phyloP scores from a whole-genome alignment of 1,140 invertebrate genomes.

The Neodiprion fabricii region DNA sequence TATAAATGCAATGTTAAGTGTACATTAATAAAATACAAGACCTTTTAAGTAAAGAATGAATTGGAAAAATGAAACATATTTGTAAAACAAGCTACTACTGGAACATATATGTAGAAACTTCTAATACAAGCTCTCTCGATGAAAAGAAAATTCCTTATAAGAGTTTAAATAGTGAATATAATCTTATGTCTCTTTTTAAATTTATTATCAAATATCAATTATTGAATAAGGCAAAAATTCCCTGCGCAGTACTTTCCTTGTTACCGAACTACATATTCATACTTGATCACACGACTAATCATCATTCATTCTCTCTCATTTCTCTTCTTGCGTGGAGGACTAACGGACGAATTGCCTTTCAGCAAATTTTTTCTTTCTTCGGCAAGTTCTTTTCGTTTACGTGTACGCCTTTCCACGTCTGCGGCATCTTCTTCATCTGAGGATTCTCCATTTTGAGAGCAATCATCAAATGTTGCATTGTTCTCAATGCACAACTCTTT shows the following conservation, averaged over 20 bases:
- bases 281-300: background rate
- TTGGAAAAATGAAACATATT: too few relatives aligned
- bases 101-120: too few relatives aligned
- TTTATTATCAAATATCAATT: background rate
- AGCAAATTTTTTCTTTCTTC: background rate
- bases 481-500: background rate
- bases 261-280: background rate
- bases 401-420: background rate
- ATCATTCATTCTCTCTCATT: background rate
- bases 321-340: background rate
- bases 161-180: too few relatives aligned
- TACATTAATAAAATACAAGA: too few relatives aligned
- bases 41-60: too few relatives aligned
- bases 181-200: too few relatives aligned
- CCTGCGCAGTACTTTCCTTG: background rate
- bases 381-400: background rate
- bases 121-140: too few relatives aligned
- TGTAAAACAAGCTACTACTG: too few relatives aligned
- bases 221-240: background rate
- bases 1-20: too few relatives aligned
- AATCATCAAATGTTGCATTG: background rate
- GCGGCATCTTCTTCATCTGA: background rate
- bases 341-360: constrained; percentile 1
- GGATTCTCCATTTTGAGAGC: background rate
- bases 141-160: too few relatives aligned